These are phyloP conservation scores for Leptocoma aspasia DNA, from an alignment of 2,113 vertebrate species.

Conservation along the genomic window DNA sequence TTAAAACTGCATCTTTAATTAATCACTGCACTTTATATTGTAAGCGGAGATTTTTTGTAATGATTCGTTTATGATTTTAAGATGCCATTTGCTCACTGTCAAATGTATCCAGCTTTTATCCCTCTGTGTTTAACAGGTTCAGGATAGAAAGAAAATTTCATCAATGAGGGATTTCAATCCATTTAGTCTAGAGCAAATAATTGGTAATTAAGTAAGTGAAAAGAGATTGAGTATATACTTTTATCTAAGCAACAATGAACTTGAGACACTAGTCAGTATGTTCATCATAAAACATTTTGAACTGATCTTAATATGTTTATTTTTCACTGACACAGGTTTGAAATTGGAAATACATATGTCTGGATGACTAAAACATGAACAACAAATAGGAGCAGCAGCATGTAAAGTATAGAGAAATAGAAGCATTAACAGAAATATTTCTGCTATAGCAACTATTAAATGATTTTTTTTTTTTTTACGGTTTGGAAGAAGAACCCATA, in stretches of 20 bases:
- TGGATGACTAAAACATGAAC: slow-evolving; percentile 44
- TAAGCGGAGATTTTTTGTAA: slow-evolving; percentile 44
- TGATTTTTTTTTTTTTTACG: not conserved
- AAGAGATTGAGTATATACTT: not conserved
- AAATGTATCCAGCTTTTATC: not conserved
- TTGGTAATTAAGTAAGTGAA: not conserved
- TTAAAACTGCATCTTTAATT: slow-evolving; percentile 62
- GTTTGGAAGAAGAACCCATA: slow-evolving; percentile 47
- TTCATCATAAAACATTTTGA: slow-evolving; percentile 27
- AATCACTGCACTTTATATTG: slow-evolving; percentile 37
- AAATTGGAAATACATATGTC: slow-evolving; percentile 63
- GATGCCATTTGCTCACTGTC: slow-evolving; percentile 20
- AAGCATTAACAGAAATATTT: slow-evolving; percentile 64
- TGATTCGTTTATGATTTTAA: slow-evolving; percentile 24
- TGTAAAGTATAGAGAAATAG: slow-evolving; percentile 28
- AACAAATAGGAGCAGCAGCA: slow-evolving; percentile 54
- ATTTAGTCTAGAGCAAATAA: not conserved
- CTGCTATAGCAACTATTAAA: slow-evolving; percentile 50
- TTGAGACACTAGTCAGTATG: not conserved
- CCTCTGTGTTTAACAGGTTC: not conserved
- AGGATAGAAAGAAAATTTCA: not conserved
- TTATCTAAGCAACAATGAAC: slow-evolving; percentile 9
- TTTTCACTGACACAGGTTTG: slow-evolving; percentile 53
- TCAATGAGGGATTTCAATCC: not conserved
- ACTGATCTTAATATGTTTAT: slow-evolving; percentile 44